phyloP scores from a whole-genome alignment of 2,113 vertebrate genomes.

The Chelonoidis abingdonii region DNA sequence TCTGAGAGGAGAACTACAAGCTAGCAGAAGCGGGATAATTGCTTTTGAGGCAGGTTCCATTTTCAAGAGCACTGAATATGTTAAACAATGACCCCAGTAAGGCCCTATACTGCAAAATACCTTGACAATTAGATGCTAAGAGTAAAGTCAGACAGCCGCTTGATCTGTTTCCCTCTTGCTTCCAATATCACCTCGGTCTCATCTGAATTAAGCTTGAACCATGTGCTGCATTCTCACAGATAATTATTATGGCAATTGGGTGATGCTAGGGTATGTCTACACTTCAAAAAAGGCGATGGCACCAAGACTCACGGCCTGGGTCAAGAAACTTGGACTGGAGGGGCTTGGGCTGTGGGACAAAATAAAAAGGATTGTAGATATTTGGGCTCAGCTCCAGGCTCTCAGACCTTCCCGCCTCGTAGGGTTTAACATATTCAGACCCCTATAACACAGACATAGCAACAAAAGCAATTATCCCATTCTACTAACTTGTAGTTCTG shows the following conservation, averaged over 20 bases:
- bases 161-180: background rate
- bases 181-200: background rate
- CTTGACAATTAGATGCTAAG: background rate
- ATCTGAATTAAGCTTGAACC: background rate
- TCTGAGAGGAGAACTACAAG: background rate
- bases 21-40: background rate
- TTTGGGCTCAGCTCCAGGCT: background rate
- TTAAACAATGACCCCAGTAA: constrained; percentile 4
- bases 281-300: background rate
- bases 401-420: background rate
- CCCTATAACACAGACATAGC: background rate
- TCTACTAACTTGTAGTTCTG: background rate
- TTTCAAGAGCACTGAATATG: background rate
- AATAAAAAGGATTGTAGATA: background rate
- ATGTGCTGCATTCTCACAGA: background rate
- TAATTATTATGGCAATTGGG: background rate
- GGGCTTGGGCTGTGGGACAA: background rate
- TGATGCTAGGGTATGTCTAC: background rate
- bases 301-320: background rate
- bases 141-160: background rate
- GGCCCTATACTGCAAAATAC: background rate
- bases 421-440: background rate
- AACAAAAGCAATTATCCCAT: background rate
- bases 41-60: background rate
- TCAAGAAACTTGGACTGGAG: background rate